Base-by-base conservation (phyloP, 1,140 invertebrate species). In the Brachionus angularis region DNA sequence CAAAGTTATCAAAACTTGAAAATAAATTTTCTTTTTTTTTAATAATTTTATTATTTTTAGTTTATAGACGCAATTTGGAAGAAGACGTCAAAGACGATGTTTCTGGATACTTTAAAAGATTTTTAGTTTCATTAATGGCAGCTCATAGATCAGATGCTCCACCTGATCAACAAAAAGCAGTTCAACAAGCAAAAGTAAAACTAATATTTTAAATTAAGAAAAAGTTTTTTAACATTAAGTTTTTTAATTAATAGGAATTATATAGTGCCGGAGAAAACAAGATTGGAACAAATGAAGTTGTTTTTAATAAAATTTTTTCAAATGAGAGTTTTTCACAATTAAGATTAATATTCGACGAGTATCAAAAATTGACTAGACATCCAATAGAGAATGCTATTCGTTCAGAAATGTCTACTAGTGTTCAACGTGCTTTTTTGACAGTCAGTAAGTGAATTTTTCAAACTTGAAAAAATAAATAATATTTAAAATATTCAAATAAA, bases 1-100 rank as follows among this genome's bases (percentile, higher is more conserved):
- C 91, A 89, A 52, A 86, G 89, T 75, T 97, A 90, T 80, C 93
- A 93, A 79, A 96, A 93, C 81, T 88, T 2, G n/a, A 25, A 18
- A 67, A 27, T n/a, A 44, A 34, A 42, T 23, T 12, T 21, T 52
- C 8, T 14, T 33, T 10, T 12, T 29, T 23, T 49, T 7, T 16
- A 23, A 42, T 18, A 36, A 36, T 34, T 23, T 31, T 36, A 64
- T 14, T 14, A 23, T 42, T 42, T 25, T 55, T 82, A 82, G 81
- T 79, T 73, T 80, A 78, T 69, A 75, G 75, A 21, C 73, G 73
- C 18, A 76, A 77, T 12, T 55, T 83, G 55, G 81, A 82, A 73
- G 73, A 81, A 36, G 81, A 81, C 53, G 76, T 82, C 18, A 76
- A 78, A 25, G 77, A 76, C 74, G 81, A 83, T 44, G 82, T 80